phyloP scores from a whole-genome alignment of 2,888 invertebrate species.

The Trilocha varians region DNA sequence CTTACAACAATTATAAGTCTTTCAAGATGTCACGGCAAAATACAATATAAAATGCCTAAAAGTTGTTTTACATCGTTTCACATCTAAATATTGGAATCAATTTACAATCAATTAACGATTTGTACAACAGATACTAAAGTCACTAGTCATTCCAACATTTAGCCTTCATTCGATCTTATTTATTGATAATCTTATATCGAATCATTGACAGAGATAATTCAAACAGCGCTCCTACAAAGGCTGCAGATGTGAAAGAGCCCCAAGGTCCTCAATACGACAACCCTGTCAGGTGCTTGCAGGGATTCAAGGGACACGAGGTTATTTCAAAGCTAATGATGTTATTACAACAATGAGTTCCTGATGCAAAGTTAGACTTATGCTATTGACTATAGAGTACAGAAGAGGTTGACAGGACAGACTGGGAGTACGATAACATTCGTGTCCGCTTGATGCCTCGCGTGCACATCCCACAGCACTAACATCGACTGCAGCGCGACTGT shows the following conservation, averaged over 20 bases:
- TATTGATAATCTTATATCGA: constrained; percentile 6
- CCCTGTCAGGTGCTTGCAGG: constrained; percentile 63
- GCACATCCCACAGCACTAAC: constrained; percentile 40
- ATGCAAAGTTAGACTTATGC: constrained; percentile 49
- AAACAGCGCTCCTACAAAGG: background rate
- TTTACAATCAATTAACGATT: constrained; percentile 64
- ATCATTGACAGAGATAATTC: background rate
- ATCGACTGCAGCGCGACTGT: constrained; percentile 43
- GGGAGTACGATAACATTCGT: constrained; percentile 50
- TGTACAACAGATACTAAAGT: constrained; percentile 62
- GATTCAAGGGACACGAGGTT: constrained; percentile 68
- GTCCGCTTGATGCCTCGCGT: constrained; percentile 60
- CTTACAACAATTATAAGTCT: constrained; percentile 69
- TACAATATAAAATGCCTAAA: constrained; percentile 64
- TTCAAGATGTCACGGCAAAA: constrained; percentile 68
- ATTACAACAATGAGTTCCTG: constrained; percentile 39
- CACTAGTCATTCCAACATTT: constrained; percentile 63
- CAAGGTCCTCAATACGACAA: constrained; percentile 61
- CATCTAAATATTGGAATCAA: constrained; percentile 67
- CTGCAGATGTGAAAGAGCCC: constrained; percentile 29
- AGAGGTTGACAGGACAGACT: constrained; percentile 35
- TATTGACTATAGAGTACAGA: constrained; percentile 32
- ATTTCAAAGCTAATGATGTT: constrained; percentile 54
- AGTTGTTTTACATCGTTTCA: constrained; percentile 48
- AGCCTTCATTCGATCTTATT: constrained; percentile 47